Conservation (phyloP, 2,113 vertebrate genomes). For the Muntiacus reevesi region DNA sequence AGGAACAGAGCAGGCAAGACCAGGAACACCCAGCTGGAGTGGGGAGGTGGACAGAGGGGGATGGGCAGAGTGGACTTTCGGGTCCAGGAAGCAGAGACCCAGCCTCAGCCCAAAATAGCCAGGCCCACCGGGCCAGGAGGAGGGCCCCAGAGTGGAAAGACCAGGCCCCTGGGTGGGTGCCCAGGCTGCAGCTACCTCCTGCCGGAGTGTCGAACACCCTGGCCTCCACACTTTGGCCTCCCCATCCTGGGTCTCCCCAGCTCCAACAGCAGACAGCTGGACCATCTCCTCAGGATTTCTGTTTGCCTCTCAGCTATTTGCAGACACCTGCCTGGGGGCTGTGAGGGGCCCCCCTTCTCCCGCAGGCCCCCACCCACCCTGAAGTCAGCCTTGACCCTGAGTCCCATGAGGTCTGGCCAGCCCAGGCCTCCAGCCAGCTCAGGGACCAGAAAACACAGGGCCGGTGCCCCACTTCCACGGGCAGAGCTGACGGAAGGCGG, state of each 20-base stretch:
- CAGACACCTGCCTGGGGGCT: not conserved
- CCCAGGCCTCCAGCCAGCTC: not conserved
- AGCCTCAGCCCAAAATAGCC: not conserved
- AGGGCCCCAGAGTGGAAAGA: not conserved
- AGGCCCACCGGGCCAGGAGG: not conserved
- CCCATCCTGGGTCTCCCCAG: not conserved
- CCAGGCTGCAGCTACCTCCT: not conserved
- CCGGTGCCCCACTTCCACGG: accelerated
- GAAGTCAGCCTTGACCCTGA: not conserved
- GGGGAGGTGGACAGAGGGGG: not conserved
- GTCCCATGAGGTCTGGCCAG: not conserved
- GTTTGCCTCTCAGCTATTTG: not conserved
- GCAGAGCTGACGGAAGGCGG: accelerated
- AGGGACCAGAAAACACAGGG: not conserved
- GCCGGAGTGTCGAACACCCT: accelerated
- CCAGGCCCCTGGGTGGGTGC: not conserved
- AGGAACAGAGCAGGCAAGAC: not conserved
- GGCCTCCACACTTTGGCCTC: not conserved
- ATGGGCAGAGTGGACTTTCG: accelerated
- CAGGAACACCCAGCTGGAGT: not conserved
- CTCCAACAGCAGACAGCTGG: not conserved
- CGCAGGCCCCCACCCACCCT: not conserved
- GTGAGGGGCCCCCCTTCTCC: not conserved
- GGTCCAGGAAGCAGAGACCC: not conserved
- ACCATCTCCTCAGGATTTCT: not conserved